Evolutionary conservation across 2,797 vertebrate species (phyloP).

Genomic region (Cuculus canorus): DNA sequence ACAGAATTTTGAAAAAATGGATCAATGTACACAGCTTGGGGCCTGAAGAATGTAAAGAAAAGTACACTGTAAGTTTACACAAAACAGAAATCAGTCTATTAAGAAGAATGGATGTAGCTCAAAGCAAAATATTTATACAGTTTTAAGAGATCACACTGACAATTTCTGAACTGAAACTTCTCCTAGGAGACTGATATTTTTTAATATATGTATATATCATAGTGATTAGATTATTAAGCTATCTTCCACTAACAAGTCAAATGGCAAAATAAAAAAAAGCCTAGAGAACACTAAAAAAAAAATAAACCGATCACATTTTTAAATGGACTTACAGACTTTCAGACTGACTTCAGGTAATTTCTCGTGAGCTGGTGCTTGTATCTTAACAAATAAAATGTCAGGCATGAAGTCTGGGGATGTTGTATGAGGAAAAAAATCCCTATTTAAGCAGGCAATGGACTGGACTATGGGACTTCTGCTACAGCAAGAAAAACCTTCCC

Average conservation of each 20-base stretch:
- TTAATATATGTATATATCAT: background rate
- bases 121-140: background rate
- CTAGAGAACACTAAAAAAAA: background rate
- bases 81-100: background rate
- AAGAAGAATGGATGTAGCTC: background rate
- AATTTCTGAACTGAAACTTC: background rate
- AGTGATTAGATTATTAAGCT: background rate
- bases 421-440: background rate
- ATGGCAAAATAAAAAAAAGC: background rate
- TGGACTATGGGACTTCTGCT: background rate
- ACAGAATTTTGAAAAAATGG: background rate
- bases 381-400: background rate
- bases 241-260: background rate
- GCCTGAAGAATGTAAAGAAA: background rate
- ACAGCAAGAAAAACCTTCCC: background rate
- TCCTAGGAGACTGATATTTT: background rate
- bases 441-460: background rate
- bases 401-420: fast-evolving
- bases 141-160: background rate
- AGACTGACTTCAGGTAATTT: background rate
- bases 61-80: background rate
- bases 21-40: background rate
- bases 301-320: background rate
- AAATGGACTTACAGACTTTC: fast-evolving
- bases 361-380: background rate